Base-by-base conservation (phyloP, 53 echinoderm and acorn worm genomes). In the Temnopleurus reevesii region DNA sequence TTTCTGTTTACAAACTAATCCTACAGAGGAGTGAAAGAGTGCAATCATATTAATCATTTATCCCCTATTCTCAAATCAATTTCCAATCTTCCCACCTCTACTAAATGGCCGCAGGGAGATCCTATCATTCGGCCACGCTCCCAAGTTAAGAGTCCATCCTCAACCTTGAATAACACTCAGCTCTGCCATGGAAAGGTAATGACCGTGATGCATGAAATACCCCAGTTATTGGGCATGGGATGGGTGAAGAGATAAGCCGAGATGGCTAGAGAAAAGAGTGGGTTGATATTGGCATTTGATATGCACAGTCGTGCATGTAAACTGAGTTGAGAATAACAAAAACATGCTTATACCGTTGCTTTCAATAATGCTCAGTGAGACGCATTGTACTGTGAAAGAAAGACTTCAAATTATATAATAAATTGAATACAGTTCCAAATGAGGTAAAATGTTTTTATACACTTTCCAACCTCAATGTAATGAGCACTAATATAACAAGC, bases 131-230 rank as follows among this genome's bases (percentile, higher is more conserved):
- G 41, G 38, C 71, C 71, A 71, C 19, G n/a, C 43, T 71, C 71
- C 41, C 36, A 23, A 7, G 25, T 23, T 41, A 71, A 23, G 21
- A 21, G 0, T 63, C 71, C 4, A 41, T 71, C 79, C 28, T 9
- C 79, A 79, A 49, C 79, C 79, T 79, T 49, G 79, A 30, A 79
- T 77, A 45, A 46, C 28, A 49, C 79, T 77, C 79, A 13, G 27
- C n/a, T 79, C 79, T 79, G 28, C 49, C 49, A 49, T 12, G 2
- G 17, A 79, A 79, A 79, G 46, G 71, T 71, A 71, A 71, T 71
- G 38, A 71, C 41, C 71, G 41, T 71, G 71, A 71, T 71, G 71
- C 71, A 10, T 71, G 71, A 71, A 71, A 71, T 71, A 41, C 71
- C 21, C 71, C 30, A 41, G 71, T 41, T 71, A 71, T 38, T 31